A percentile compares a stretch with the other conserved stretches of the same genome.
Conservation (phyloP, 2,797 vertebrate genomes). For the Ambastaia sidthimunki region DNA sequence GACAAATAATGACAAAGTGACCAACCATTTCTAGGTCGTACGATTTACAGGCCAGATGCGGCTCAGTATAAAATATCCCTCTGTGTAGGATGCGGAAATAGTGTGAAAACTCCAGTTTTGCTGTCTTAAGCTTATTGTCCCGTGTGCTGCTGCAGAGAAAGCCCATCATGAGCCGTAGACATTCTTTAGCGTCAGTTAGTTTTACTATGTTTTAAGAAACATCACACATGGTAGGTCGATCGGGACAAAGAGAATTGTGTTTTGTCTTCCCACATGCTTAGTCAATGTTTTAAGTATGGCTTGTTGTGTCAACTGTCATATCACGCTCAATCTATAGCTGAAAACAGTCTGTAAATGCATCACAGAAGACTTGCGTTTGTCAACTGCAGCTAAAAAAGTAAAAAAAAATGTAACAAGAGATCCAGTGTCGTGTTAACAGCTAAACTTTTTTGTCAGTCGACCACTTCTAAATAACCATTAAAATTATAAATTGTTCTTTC, state of each 20-base stretch:
- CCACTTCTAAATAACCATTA: background rate
- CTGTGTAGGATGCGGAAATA: background rate
- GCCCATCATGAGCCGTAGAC: conserved; percentile 41
- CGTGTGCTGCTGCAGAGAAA: conserved; percentile 15
- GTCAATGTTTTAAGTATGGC: conserved; percentile 51
- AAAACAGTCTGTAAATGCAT: conserved; percentile 48
- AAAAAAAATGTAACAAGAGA: conserved; percentile 46
- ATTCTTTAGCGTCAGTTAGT: conserved; percentile 67
- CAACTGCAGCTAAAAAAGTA: conserved; percentile 27
- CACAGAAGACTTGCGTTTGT: conserved; percentile 16
- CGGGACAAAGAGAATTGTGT: conserved; percentile 52
- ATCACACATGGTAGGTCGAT: conserved; percentile 49
- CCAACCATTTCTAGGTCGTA: background rate
- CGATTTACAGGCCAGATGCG: background rate
- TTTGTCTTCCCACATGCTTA: conserved; percentile 65
- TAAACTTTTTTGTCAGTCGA: conserved; percentile 21
- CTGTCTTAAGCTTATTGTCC: background rate
- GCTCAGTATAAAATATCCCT: background rate
- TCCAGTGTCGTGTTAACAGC: conserved; percentile 24
- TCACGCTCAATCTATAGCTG: conserved; percentile 57
- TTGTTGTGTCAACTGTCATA: conserved; percentile 75
- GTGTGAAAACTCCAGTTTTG: background rate
- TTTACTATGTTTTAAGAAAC: conserved; percentile 57
- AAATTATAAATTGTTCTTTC: background rate
- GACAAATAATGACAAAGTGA: background rate